Evolutionary conservation across 2,113 vertebrate species (phyloP), one percentile per base, ranked within the genome.

Genomic region (Podiceps cristatus): DNA sequence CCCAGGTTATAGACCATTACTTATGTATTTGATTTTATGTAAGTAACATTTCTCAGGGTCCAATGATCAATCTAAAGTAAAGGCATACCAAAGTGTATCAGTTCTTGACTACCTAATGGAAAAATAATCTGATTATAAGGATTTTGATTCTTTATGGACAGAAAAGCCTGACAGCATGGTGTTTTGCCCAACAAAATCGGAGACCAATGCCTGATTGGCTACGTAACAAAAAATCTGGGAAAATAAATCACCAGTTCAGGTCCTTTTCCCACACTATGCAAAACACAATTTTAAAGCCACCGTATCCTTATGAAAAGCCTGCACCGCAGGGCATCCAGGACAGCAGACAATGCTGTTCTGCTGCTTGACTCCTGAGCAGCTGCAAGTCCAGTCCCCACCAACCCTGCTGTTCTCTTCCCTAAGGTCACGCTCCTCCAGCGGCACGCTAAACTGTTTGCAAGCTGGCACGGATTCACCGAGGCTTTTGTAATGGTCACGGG

Each of bases 301-400:
- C 3, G 1, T 42, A 45, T 8, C 11, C 33, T 40, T 8, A 5
- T 0, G 3, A 25, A 44, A 13, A 33, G 5, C 37, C 33, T 8
- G 18, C 42, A 27, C 9, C 13, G 18, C 16, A 2, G 13, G 23
- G 28, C 58, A 29, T 27, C 18, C 49, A 12, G n/a, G 62, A 29
- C 24, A 20, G 16, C 31, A 27, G 12, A 25, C 35, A 59, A 16
- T 4, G 24, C 37, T 40, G 40, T 7, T 82, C 18, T 71, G 47
- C 56, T 33, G 33, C 2, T 0, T 13, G 33, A 62, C 22, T 87
- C 47, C 33, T 3, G 10, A 78, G 40, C 47, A 45, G 59, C 23
- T 20, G n/a, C 22, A 66, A 33, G 35, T 8, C 28, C 20, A 18
- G 33, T 49, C 62, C 42, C 44, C 50, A 64, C 29, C 20, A 18